Evolutionary conservation across 2,113 vertebrate genomes (phyloP), one percentile per base, ranked within the genome.

Genomic region (Aspidoscelis tigris): DNA sequence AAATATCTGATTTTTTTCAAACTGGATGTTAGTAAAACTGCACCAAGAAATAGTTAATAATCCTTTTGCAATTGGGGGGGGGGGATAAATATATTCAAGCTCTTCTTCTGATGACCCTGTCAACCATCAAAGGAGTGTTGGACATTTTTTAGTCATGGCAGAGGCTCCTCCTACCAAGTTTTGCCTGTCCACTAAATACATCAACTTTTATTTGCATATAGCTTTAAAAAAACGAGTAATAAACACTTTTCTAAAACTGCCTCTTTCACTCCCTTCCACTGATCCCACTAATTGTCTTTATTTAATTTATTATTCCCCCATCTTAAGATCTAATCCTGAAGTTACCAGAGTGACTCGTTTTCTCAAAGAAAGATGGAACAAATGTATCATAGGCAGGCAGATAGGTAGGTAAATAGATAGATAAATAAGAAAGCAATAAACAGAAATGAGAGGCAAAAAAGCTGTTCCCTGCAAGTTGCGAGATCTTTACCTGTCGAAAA

Each of bases 401-500:
- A 50, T 50, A 50, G 5, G 8, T 50, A 50, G 5, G 8, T 50
- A 50, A 5, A 50, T 50, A 50, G 5, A 50, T 50, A 50, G 5
- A 50, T 50, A 50, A 5, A 50, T 50, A 50, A 50, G 47, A 5
- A 50, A 50, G 47, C 47, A 50, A 50, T 50, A 9, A 5, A 50
- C 47, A 50, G 47, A 50, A 33, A 33, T 33, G 33, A 50, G 47
- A 50, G 5, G 47, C 47, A 50, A 61, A 14, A 61, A 61, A 14
- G 14, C 11, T 58, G n/a, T 76, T 55, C 86, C 86, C 14, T 16
- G 76, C 26, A 84, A 33, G 68, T 78, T 81, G 24, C 86, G 84
- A 74, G 87, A 89, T 64, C 86, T 43, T 88, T 89, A 99, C 98
- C 98, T 99, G 98, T 95, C 95, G 95, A 94, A 99, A 99, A 92